Base-by-base conservation (phyloP, 2,797 vertebrate species). In the Acestrorhynchus altus region DNA sequence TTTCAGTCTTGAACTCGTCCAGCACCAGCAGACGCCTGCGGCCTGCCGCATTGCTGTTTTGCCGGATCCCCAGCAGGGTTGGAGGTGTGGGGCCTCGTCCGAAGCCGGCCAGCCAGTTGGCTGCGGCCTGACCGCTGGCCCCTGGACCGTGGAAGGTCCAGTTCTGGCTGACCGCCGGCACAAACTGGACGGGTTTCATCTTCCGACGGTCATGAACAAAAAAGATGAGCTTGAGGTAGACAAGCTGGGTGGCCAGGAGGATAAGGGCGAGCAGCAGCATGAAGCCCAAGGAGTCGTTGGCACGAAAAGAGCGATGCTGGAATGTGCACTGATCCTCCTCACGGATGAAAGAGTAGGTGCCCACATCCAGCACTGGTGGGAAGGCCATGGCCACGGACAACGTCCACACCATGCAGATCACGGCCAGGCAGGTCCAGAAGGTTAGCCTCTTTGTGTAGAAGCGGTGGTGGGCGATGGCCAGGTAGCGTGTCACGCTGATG, bases 171-270 rank as follows among this genome's bases (percentile, higher is more conserved):
- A 99, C 96, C 2, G 98, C 98, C 78, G 98, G 98, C 93, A 99
- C 98, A 65, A 99, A 98, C 96, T 99, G 98, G 91, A 99, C 98
- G 26, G 98, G 98, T 94, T 99, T 99, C 98, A 99, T 99, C 96
- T 99, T 99, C 92, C 98, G 95, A 76, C 97, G 96, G 86, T 98
- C 97, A 1, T 99, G 96, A 85, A 99, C 98, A 70, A 99, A 99
- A 93, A 99, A 99, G 89, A 99, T 98, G 93, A 99, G 98, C 96
- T 99, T 99, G 96, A 99, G 97, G 98, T 99, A 99, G 95, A 99
- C 97, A 93, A 99, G 95, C 96, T 99, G 98, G 86, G 98, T 99
- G 93, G 98, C 98, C 89, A 99, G 93, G 88, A 99, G 96, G 88
- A 99, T 99, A 86, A 99, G 96, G 54, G 96, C 98, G 88, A 99